phyloP scores from a whole-genome alignment of 2,888 invertebrate species.

The Cryptops parisi region DNA sequence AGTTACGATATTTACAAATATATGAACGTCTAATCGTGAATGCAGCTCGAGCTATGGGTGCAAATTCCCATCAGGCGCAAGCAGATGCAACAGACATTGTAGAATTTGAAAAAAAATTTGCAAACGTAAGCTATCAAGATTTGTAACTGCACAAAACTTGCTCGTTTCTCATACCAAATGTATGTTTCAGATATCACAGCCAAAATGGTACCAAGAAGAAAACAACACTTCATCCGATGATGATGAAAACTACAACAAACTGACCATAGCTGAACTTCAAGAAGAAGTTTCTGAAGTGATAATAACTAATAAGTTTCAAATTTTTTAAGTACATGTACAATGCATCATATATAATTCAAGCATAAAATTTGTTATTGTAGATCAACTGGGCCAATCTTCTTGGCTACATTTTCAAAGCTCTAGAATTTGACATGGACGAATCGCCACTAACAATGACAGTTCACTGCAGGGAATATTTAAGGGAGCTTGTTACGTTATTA shows the following conservation, averaged over 20 bases:
- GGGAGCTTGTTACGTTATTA: conserved; percentile 24
- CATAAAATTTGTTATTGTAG: conserved; percentile 21
- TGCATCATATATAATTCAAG: too few relatives aligned
- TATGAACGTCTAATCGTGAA: conserved; percentile 16
- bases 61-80: conserved; percentile 12
- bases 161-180: neutral
- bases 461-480: conserved; percentile 27
- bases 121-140: conserved; percentile 15
- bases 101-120: conserved; percentile 16
- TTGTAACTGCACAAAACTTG: neutral
- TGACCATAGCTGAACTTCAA: conserved; percentile 31
- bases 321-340: too few relatives aligned
- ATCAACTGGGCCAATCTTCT: conserved; percentile 26
- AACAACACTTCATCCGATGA: conserved; percentile 32
- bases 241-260: conserved; percentile 32
- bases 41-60: conserved; percentile 15
- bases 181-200: conserved; percentile 11
- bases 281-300: conserved; percentile 31
- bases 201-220: conserved; percentile 19
- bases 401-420: conserved; percentile 23
- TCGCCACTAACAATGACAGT: conserved; percentile 23
- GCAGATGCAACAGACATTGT: conserved; percentile 13
- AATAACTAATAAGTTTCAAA: neutral
- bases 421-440: conserved; percentile 22
- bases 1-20: conserved; percentile 19